A percentile compares a stretch with the other conserved stretches of the same genome.
These are phyloP conservation scores for Omphaloscelis lunosa DNA, from an alignment of 2,888 invertebrate species.

Conservation along the genomic window DNA sequence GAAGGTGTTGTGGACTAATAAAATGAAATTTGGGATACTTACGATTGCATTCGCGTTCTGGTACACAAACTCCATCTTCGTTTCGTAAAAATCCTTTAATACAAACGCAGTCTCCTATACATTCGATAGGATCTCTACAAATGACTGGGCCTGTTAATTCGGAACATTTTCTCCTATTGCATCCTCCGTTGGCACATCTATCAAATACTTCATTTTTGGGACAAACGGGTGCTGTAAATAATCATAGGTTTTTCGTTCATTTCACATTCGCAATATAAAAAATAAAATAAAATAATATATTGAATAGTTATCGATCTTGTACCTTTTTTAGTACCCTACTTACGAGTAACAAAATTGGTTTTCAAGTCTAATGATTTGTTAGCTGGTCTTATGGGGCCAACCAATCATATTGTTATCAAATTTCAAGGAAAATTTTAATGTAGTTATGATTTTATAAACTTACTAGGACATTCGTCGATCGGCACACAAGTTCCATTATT, in stretches of 20 bases:
- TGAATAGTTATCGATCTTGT: too few relatives aligned
- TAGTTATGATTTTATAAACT: conserved; percentile 25
- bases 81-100: conserved; percentile 66
- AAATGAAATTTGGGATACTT: conserved; percentile 2
- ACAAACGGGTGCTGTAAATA: conserved; percentile 37
- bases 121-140: conserved; percentile 33
- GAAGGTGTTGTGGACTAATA: not conserved
- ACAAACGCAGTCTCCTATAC: conserved; percentile 60
- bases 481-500: conserved; percentile 68
- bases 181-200: conserved; percentile 36
- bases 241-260: not conserved
- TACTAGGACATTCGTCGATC: conserved; percentile 68
- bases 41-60: conserved; percentile 37
- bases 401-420: too few relatives aligned
- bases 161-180: conserved; percentile 34
- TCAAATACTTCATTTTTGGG: conserved; percentile 40
- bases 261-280: not conserved
- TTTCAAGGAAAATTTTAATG: not conserved
- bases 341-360: not conserved
- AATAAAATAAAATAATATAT: too few relatives aligned
- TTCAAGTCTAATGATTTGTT: too few relatives aligned
- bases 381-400: not conserved
- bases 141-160: conserved; percentile 19
- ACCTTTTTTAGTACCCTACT: too few relatives aligned
- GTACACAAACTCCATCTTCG: conserved; percentile 46